Base-by-base conservation (phyloP, 2,797 vertebrate species). In the Centroberyx gerrardi region DNA sequence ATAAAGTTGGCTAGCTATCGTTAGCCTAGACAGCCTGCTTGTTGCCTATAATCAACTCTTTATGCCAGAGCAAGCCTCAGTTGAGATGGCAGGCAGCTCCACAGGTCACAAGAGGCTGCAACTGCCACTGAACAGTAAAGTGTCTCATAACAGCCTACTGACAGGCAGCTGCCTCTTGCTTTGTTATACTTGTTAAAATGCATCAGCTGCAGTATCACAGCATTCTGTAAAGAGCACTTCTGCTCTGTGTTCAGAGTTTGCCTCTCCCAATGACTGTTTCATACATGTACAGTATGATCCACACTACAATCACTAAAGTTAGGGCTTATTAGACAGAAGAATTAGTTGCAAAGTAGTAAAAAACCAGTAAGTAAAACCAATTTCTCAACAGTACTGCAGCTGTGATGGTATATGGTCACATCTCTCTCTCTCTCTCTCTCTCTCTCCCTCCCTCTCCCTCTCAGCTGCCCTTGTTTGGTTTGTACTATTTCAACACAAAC, bases 401-500 rank as follows among this genome's bases (percentile, higher is more conserved):
- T 69, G 61, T 53, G 38, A 68, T 13, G 61, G 56, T 76, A n/a
- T 52, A 61, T 18, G 72, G 49, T 65, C 29, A 9, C 14, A 61
- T 27, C 62, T 12, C 27, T 56, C 22, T 5, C 18, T 40, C 48
- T 14, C 29, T 33, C 9, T 31, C 58, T 62, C 63, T 66, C 67
- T 38, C 68, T 29, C 62, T 42, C 15, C 15, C 49, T 17, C 44
- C 44, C n/a, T 42, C 61, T 59, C 46, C 62, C 68, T 29, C 72
- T 56, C 77, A 56, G 59, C 76, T 69, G 36, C 29, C 56, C 66
- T 27, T 74, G 74, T 82, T 87, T 91, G 78, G 27, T 84, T 88
- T 83, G 68, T 75, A 64, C 59, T 53, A 68, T 91, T 88, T 90
- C 80, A 83, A 84, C 83, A 84, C 83, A 91, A 86, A 91, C 86